phyloP scores from a whole-genome alignment of 2,888 invertebrate species.

The Ischnura elegans region DNA sequence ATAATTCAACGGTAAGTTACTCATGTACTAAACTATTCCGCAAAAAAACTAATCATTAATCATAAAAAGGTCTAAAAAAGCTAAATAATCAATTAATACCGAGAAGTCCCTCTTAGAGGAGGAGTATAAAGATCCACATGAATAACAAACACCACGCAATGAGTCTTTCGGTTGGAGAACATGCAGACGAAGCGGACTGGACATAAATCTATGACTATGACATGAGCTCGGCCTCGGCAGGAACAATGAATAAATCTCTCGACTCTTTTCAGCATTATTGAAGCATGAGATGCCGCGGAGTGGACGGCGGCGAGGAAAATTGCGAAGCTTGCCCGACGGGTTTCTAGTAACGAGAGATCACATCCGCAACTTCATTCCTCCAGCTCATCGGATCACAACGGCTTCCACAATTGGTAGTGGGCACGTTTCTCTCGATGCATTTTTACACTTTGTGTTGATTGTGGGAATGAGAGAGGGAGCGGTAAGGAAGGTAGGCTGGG shows the following conservation, averaged over 20 bases:
- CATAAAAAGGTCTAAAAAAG: background rate
- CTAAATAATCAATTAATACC: background rate
- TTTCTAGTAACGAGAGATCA: background rate
- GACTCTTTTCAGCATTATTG: conserved; percentile 15
- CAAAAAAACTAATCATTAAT: background rate
- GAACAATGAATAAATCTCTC: background rate
- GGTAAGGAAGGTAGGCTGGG: background rate
- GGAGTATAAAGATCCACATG: background rate
- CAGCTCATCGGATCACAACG: background rate
- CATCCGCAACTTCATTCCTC: background rate
- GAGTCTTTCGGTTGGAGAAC: background rate
- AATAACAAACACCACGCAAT: background rate
- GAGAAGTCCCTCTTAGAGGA: background rate
- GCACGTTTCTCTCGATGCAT: background rate
- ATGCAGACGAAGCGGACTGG: background rate
- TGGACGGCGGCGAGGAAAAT: background rate
- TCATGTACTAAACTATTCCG: background rate
- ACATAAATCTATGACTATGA: background rate
- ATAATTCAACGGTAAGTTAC: background rate
- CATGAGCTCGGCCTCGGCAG: background rate
- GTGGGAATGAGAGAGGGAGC: background rate
- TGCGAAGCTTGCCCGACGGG: background rate
- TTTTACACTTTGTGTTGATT: background rate
- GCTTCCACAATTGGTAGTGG: background rate
- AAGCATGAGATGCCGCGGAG: background rate